A percentile compares a stretch with the other conserved stretches of the same genome.
Conservation (phyloP, 2,888 invertebrate species). For the Diaperis boleti region DNA sequence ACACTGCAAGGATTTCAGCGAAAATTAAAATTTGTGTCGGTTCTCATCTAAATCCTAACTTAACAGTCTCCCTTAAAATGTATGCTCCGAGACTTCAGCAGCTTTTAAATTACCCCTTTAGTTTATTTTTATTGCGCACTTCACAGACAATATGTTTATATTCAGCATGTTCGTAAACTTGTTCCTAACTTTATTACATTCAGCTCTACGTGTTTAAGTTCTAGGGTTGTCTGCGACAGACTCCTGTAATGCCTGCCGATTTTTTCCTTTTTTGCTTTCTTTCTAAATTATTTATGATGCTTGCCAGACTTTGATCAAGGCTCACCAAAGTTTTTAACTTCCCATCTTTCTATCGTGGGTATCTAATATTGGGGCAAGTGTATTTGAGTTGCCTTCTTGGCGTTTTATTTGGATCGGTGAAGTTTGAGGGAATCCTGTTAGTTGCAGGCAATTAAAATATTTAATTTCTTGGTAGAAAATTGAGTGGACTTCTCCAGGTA, state of each 20-base stretch:
- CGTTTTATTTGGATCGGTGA: too few species aligned
- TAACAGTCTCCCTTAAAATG: conserved; percentile 23
- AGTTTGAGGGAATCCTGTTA: too few species aligned
- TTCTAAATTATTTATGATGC: conserved; percentile 28
- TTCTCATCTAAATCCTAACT: conserved; percentile 25
- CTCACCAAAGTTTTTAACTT: conserved; percentile 5
- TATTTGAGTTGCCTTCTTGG: too few species aligned
- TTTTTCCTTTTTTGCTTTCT: conserved; percentile 3
- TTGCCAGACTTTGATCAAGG: conserved; percentile 22
- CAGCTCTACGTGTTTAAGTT: conserved; percentile 28
- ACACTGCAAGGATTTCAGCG: conserved; percentile 18
- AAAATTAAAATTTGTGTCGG: conserved; percentile 30
- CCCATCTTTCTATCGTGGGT: too few species aligned
- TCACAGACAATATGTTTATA: conserved; percentile 42
- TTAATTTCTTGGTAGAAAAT: too few species aligned
- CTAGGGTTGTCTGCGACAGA: conserved; percentile 17
- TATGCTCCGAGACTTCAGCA: conserved; percentile 29
- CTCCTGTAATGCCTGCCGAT: not conserved
- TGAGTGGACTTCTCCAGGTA: too few species aligned
- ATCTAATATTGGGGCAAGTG: too few species aligned
- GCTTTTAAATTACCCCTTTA: conserved; percentile 40
- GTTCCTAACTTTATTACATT: conserved; percentile 35
- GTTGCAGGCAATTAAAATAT: too few species aligned
- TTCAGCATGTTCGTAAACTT: conserved; percentile 36
- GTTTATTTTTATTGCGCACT: conserved; percentile 40